A percentile compares a stretch with the other conserved stretches of the same genome.
Conservation (phyloP, 2,113 vertebrate genomes). For the Cichladusa arquata region DNA sequence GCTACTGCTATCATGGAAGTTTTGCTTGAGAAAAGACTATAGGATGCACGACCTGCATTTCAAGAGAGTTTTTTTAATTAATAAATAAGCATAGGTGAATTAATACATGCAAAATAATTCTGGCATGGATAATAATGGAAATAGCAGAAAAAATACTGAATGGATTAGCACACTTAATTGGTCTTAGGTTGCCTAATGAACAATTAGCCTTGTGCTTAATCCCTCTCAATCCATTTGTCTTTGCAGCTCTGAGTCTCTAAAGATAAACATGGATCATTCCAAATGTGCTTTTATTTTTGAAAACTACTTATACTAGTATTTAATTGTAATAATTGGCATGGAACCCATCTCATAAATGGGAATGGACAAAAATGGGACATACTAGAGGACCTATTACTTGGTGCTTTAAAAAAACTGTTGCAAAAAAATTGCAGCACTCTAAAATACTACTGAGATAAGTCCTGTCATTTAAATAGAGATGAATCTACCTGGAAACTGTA, state of each 20-base stretch:
- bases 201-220: conserved; percentile 57
- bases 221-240: neutral
- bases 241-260: neutral
- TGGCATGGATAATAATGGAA: neutral
- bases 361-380: neutral
- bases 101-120: neutral
- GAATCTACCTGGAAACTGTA: neutral
- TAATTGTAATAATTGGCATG: neutral
- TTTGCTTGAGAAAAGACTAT: neutral
- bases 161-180: conserved; percentile 31
- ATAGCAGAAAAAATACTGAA: conserved; percentile 30
- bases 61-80: neutral
- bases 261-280: neutral
- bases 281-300: conserved; percentile 25
- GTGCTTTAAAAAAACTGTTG: neutral
- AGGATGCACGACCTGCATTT: neutral
- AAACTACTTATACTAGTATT: neutral
- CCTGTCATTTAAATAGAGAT: neutral
- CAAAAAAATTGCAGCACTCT: neutral
- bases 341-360: neutral
- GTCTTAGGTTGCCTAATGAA: conserved; percentile 58
- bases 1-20: neutral
- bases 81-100: conserved; percentile 2
- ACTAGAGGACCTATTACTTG: neutral
- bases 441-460: neutral